Evolutionary conservation across 1,140 invertebrate genomes (phyloP).

Genomic region (Drosophila mojavensis): DNA sequence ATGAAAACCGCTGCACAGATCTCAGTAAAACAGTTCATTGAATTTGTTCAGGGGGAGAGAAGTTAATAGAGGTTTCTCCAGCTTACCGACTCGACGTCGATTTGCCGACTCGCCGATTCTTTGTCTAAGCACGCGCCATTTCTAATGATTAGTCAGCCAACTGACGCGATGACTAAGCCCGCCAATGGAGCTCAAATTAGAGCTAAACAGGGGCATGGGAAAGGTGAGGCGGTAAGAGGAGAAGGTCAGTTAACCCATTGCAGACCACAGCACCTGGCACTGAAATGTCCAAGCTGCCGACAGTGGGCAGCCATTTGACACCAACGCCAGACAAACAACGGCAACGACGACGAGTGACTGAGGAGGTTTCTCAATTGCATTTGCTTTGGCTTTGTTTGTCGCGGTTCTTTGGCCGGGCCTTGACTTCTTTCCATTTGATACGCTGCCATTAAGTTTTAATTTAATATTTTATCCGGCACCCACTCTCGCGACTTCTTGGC

Average conservation of each 20-base stretch:
- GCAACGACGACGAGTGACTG: not conserved
- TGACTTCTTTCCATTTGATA: conserved; percentile 75
- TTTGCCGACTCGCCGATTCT: conserved; percentile 7
- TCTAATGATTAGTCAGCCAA: conserved; percentile 61
- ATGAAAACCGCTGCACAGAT: conserved; percentile 9
- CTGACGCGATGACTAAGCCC: conserved; percentile 59
- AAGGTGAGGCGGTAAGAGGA: not conserved
- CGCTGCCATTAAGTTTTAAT: conserved; percentile 64
- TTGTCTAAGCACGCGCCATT: conserved; percentile 43
- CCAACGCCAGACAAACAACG: conserved; percentile 28
- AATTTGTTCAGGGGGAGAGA: conserved; percentile 26
- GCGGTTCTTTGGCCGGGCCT: conserved; percentile 69
- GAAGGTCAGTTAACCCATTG: conserved; percentile 43
- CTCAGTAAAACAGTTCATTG: conserved; percentile 51
- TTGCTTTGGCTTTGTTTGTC: conserved; percentile 30
- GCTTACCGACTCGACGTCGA: conserved; percentile 1
- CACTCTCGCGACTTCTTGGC: conserved; percentile 30
- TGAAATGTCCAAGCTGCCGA: conserved; percentile 16
- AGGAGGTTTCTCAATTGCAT: conserved; percentile 52
- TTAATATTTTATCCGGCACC: conserved; percentile 56
- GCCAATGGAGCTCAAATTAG: conserved; percentile 68
- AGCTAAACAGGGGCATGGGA: conserved; percentile 25
- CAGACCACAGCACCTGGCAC: conserved; percentile 42
- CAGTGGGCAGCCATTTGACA: conserved; percentile 67
- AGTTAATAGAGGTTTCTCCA: conserved; percentile 10